phyloP scores from a whole-genome alignment of 64 coral and sea anemone genomes.

The Anthopleura sola region DNA sequence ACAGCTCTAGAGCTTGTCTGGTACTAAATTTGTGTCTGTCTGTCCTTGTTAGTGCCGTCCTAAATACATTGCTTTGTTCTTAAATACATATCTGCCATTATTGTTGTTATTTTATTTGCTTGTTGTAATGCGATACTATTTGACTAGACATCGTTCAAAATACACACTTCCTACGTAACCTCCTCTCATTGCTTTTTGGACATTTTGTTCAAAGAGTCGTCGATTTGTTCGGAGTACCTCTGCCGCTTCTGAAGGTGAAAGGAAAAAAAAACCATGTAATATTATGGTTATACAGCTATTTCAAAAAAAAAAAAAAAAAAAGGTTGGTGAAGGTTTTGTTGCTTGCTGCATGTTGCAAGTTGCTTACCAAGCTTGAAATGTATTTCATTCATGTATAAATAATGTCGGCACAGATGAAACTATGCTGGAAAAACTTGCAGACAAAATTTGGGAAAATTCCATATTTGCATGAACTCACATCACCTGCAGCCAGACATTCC shows the following conservation, averaged over 20 bases:
- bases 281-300: too few relatives aligned
- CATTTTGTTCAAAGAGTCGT: slow-evolving; percentile 98
- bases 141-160: slow-evolving; percentile 89
- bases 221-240: slow-evolving; percentile 92
- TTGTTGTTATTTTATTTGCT: not conserved
- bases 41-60: not conserved
- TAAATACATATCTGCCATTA: slow-evolving; percentile 15
- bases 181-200: slow-evolving; percentile 95
- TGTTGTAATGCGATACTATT: slow-evolving; percentile 33
- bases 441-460: too few relatives aligned
- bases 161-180: slow-evolving; percentile 90
- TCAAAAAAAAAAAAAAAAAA: too few relatives aligned
- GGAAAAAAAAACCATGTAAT: not conserved
- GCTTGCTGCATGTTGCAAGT: too few relatives aligned
- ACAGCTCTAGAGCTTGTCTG: not conserved
- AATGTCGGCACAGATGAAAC: too few relatives aligned
- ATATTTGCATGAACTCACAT: too few relatives aligned
- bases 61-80: slow-evolving; percentile 20
- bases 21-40: not conserved
- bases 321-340: too few relatives aligned
- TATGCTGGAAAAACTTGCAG: too few relatives aligned
- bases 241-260: slow-evolving; percentile 72
- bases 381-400: too few relatives aligned
- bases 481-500: too few relatives aligned
- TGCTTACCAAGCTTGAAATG: too few relatives aligned